Evolutionary conservation across 1,140 invertebrate species (phyloP).

Genomic region (Adelges cooleyi): DNA sequence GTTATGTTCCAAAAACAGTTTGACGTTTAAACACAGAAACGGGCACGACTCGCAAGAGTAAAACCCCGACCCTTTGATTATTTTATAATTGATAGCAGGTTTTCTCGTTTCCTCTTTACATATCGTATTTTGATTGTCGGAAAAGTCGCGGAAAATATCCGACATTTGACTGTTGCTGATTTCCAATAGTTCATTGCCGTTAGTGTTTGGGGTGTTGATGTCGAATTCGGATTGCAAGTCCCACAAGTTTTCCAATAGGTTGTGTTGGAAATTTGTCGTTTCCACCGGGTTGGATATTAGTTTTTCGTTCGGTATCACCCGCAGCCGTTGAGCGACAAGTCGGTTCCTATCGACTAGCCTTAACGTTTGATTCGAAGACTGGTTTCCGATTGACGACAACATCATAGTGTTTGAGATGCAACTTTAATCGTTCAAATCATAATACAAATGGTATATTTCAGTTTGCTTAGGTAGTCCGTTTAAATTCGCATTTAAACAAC

Average conservation of each 20-base stretch:
- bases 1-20: conserved; percentile 14
- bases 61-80: not conserved
- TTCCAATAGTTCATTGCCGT: not conserved
- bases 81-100: not conserved
- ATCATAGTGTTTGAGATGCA: too few species aligned
- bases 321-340: not conserved
- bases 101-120: conserved; percentile 2
- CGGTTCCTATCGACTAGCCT: not conserved
- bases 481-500: too few species aligned
- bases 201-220: not conserved
- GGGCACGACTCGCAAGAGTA: conserved; percentile 7
- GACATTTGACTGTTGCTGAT: conserved; percentile 16
- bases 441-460: too few species aligned
- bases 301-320: not conserved
- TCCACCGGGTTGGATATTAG: not conserved
- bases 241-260: not conserved
- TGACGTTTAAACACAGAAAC: conserved; percentile 1
- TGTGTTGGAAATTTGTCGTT: not conserved
- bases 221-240: not conserved
- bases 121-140: not conserved
- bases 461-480: too few species aligned
- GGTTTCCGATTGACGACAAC: not conserved
- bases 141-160: not conserved
- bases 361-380: not conserved
- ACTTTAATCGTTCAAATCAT: too few species aligned